Evolutionary conservation across 2,113 vertebrate genomes (phyloP).

Genomic region (Balaenoptera acutorostrata): DNA sequence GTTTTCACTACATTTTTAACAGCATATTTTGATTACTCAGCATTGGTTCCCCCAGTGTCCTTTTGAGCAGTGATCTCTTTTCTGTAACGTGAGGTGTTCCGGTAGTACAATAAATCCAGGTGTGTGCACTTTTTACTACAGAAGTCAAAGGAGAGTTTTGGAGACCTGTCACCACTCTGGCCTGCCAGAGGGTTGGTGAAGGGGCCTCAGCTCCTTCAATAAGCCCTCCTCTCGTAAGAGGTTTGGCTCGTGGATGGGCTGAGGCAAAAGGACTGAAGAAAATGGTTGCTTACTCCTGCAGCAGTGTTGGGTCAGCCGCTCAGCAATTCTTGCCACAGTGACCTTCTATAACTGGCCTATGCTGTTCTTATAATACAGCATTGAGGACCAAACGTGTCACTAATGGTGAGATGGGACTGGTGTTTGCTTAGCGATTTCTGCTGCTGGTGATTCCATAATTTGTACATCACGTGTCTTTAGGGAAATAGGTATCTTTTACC

Average conservation of each 20-base stretch:
- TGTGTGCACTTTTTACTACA: background rate
- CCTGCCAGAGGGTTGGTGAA: background rate
- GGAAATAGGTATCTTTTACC: background rate
- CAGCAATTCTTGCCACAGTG: background rate
- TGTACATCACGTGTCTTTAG: background rate
- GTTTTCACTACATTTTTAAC: background rate
- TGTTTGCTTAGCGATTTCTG: background rate
- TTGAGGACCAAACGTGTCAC: background rate
- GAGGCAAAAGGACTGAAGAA: background rate
- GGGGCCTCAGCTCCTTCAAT: background rate
- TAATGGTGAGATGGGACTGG: background rate
- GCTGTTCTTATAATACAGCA: background rate
- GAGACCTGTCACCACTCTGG: background rate
- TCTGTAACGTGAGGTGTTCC: background rate
- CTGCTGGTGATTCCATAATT: background rate
- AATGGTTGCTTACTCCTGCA: background rate
- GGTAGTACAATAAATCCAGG: background rate
- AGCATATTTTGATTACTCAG: background rate
- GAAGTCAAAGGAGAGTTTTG: background rate
- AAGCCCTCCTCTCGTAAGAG: background rate
- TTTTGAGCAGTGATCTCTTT: background rate
- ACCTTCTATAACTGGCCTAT: background rate
- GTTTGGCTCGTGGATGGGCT: background rate
- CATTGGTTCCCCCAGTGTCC: background rate
- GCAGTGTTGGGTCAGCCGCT: background rate